Base-by-base conservation (phyloP, 2,888 invertebrate genomes). In the Halocaridina rubra region DNA sequence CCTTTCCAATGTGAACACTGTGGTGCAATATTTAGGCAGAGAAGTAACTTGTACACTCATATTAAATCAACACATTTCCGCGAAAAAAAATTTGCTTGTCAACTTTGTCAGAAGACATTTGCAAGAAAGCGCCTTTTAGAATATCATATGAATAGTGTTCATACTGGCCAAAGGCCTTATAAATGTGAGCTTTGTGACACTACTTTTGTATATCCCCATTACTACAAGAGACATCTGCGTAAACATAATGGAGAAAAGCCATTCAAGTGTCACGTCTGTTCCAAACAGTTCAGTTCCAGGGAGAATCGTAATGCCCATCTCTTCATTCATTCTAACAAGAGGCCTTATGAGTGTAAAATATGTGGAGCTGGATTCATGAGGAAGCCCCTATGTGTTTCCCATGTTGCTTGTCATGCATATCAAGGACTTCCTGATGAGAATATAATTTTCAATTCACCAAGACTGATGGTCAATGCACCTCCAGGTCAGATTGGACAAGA, bases 41-140 rank as follows among this genome's bases (percentile, higher is more conserved):
- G 96, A 22, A 94, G 95, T 46, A 96, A 96, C 91, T 92, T 96
- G 88, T 95, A 95, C 90, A 95, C 95, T 0, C 96, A 96, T 90
- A 94, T 94, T 86, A 92, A 95, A 13, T 95, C 95, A 0, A 96
- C 95, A 0, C 96, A 96, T 90, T 93, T 94, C 72, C 88, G 88
- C 71, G 81, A 94, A 95, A 90, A 95, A 95, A 90, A 94, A 30
- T 86, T 84, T 61, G 76, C 85, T 13, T 89, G 89, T 75, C 10
- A 75, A 22, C n/a, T 79, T 16, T 88, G 88, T 75, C 77, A 80
- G 19, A 88, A 88, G 72, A 77, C 86, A 19, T 88, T 88, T 78
- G 88, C 88, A 53, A 80, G 88, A 29, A 84, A 87, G 57, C 74
- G 88, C 16, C 81, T 88, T 13, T 69, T 88, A 10, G 76, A 74